Base-by-base conservation (phyloP, 1,140 invertebrate species). In the Aricia agestis region DNA sequence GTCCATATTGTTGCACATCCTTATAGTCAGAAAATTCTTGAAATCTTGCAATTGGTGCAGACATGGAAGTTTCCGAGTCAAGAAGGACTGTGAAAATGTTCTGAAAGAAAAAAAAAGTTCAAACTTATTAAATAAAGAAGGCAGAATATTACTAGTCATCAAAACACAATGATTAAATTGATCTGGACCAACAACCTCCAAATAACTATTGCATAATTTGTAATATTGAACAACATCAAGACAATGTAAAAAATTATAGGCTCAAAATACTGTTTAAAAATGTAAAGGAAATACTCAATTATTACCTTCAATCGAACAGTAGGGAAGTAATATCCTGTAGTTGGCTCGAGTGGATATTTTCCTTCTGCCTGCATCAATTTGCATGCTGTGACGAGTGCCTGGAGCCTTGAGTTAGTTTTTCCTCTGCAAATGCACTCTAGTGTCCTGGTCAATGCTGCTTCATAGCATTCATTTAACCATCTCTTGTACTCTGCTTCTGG, bases 311-410 rank as follows among this genome's bases (percentile, higher is more conserved):
- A 87, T 80, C 93, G 92, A 42, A 93, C 86, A 45, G 93, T 79
- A 4, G 95, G 95, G 76, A 95, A 94, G 78, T 93, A 93, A 76
- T 92, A 93, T 32, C 92, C 92, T 74, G 73, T 85, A 31, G 86
- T 83, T 1, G 73, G 75, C 74, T 94, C 93, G n/a, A 95, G 74
- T 0, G 94, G 93, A 78, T 92, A 85, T 79, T 93, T 93, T n/a
- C 94, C 94, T 86, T 96, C 95, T 25, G 91, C 91, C 17, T 93
- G 88, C 74, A 96, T 84, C 31, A 96, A 74, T 75, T 95, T 95
- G 87, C 95, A 93, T 11, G 93, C 93, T 2, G 95, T 95, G 4
- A 93, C 92, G 0, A 96, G 85, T 0, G 94, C 94, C 90, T 95
- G 95, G 6, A 92, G 75, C 69, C 94, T 92, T 36, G 94, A 91